Evolutionary conservation across 2,113 vertebrate genomes (phyloP), one percentile per base, ranked within the genome.

Genomic region (Mugil cephalus): DNA sequence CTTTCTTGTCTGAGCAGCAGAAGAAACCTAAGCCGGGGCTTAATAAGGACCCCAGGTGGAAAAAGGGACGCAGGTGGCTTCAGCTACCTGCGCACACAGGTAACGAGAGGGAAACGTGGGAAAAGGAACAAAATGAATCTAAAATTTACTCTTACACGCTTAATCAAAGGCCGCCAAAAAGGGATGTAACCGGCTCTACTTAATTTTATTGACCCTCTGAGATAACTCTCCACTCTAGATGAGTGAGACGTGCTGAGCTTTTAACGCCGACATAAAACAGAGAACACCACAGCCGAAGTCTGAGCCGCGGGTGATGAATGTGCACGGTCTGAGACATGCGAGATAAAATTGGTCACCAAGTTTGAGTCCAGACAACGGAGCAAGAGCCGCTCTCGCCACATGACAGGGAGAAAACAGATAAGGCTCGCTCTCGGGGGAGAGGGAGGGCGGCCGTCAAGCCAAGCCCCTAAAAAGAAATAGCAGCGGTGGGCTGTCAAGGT

Each of bases 371-470:
- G 77, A 79, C 81, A 80, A 75, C 51, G 17, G 52, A 83, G 69
- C 69, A 68, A 66, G 76, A 79, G 68, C 36, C 83, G 69, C 65
- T 80, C 63, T 64, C 6, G 38, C 74, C 58, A 67, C 55, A 85
- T 84, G 90, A 90, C 89, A 90, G 79, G 62, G 69, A 87, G 76
- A 83, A 85, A 89, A 91, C 89, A 87, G 81, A 91, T 90, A 86
- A 84, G 87, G 80, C 77, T 74, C 60, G 46, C 72, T 87, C 85
- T 83, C 85, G 45, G 67, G 82, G 50, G 61, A 88, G 66, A 74
- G 84, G 70, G 86, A 81, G 86, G 86, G 84, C 46, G 85, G 83
- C 72, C 81, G 71, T 84, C 86, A 82, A 66, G 80, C 78, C 66
- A 72, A 53, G 61, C 83, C 71, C 69, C 81, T 84, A 90, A 89